Percentiles rank a stretch among this genome's conserved stretches.
Conservation (phyloP, 2,113 vertebrate species). For the Microtus montanus region DNA sequence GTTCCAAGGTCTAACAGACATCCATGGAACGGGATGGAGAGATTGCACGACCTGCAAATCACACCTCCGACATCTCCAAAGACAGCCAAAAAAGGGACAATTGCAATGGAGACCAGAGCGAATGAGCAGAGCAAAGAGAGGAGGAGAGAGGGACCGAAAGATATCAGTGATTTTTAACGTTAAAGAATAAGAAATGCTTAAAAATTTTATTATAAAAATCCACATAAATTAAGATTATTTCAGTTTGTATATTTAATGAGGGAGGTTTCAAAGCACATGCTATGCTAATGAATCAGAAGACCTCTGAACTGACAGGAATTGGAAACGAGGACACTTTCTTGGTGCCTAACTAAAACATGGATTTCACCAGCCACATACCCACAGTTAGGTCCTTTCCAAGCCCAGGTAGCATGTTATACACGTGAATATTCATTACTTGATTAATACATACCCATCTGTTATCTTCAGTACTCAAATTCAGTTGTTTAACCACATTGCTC, state of each 20-base stretch:
- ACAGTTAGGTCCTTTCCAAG: slow-evolving; percentile 1
- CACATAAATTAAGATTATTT: slow-evolving; percentile 44
- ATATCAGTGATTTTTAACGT: slow-evolving; percentile 35
- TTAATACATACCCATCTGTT: slow-evolving; percentile 25
- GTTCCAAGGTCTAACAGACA: slow-evolving; percentile 75
- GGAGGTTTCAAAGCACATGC: background rate
- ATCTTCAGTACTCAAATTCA: slow-evolving; percentile 3
- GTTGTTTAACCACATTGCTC: slow-evolving; percentile 23
- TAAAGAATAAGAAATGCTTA: slow-evolving; percentile 14
- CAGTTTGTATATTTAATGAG: slow-evolving; percentile 27
- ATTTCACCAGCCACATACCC: slow-evolving; percentile 2
- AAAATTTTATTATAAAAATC: slow-evolving; percentile 19
- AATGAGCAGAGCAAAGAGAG: background rate
- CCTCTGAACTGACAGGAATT: background rate
- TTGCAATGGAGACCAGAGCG: background rate
- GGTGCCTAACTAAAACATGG: slow-evolving; percentile 15
- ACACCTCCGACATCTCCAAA: background rate
- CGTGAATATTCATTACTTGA: slow-evolving; percentile 11
- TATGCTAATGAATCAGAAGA: slow-evolving; percentile 27
- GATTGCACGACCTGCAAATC: slow-evolving; percentile 73
- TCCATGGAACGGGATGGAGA: slow-evolving; percentile 78
- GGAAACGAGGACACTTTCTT: slow-evolving; percentile 25
- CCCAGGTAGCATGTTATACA: background rate
- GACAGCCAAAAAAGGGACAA: background rate
- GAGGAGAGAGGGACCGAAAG: background rate